These are phyloP conservation scores for Phocoena phocoena DNA, from an alignment of 2,113 vertebrate genomes.

Conservation along the genomic window DNA sequence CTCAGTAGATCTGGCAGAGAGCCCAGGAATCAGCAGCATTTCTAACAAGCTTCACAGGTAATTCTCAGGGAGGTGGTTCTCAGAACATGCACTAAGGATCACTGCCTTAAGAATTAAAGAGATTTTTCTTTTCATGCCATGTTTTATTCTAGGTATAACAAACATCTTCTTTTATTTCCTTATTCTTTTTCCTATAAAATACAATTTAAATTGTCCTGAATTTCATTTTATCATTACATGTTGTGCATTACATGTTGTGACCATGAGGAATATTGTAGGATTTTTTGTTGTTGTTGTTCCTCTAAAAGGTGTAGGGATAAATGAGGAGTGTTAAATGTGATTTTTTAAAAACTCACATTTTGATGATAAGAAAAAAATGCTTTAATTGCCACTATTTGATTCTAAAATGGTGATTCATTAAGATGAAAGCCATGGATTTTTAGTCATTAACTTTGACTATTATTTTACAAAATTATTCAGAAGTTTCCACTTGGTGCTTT, in stretches of 20 bases:
- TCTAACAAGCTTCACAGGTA: constrained; percentile 39
- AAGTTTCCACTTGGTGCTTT: not conserved
- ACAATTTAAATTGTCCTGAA: not conserved
- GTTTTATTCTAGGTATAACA: constrained; percentile 15
- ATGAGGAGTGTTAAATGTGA: not conserved
- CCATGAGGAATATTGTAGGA: not conserved
- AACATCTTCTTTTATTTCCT: not conserved
- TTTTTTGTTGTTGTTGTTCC: not conserved
- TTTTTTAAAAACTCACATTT: not conserved
- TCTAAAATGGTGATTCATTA: not conserved
- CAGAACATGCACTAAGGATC: not conserved
- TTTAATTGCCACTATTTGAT: not conserved
- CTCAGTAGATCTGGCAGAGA: not conserved
- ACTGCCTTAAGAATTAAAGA: constrained; percentile 4
- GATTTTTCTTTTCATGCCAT: not conserved
- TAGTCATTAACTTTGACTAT: not conserved
- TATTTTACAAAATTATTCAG: not conserved
- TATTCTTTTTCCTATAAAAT: not conserved
- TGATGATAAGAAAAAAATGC: not conserved
- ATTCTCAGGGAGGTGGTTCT: constrained; percentile 34
- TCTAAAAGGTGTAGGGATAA: not conserved
- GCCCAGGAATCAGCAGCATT: constrained; percentile 22
- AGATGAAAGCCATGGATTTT: not conserved
- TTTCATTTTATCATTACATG: not conserved
- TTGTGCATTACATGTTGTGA: not conserved